Percentiles rank a stretch among this genome's conserved stretches.
phyloP scores from a whole-genome alignment of 2,888 invertebrate genomes.

The Sinodicranocentrus sp. region DNA sequence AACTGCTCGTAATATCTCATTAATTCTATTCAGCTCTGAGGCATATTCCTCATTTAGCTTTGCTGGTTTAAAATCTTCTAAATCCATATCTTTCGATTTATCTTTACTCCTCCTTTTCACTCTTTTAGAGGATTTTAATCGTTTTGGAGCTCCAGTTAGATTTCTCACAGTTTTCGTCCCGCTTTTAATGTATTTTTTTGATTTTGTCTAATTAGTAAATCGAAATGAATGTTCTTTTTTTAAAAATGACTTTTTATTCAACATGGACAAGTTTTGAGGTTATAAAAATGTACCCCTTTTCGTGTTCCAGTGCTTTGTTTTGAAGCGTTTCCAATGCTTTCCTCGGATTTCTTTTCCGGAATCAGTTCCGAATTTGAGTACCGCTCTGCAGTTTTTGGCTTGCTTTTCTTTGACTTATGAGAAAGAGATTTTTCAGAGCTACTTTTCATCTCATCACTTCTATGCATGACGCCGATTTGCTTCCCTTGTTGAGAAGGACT shows the following conservation, averaged over 20 bases:
- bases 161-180: background rate
- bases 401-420: too few species aligned
- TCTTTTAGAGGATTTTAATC: background rate
- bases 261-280: too few species aligned
- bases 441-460: background rate
- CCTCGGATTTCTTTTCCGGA: background rate
- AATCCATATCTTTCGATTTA: conserved; percentile 15
- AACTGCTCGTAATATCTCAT: conserved; percentile 48
- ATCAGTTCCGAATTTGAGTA: background rate
- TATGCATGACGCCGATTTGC: background rate
- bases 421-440: background rate
- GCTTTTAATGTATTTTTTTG: conserved; percentile 4
- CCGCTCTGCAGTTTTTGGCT: background rate
- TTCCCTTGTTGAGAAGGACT: background rate
- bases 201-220: background rate
- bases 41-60: conserved; percentile 45
- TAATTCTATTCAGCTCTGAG: conserved; percentile 42
- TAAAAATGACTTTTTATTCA: too few species aligned
- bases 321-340: background rate
- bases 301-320: background rate
- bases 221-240: background rate
- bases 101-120: too few species aligned
- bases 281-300: conserved; percentile 21
- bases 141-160: conserved; percentile 5
- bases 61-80: conserved; percentile 14